Evolutionary conservation across 2,797 vertebrate species (phyloP), one percentile per base, ranked within the genome.

Genomic region (Remorina albescens): DNA sequence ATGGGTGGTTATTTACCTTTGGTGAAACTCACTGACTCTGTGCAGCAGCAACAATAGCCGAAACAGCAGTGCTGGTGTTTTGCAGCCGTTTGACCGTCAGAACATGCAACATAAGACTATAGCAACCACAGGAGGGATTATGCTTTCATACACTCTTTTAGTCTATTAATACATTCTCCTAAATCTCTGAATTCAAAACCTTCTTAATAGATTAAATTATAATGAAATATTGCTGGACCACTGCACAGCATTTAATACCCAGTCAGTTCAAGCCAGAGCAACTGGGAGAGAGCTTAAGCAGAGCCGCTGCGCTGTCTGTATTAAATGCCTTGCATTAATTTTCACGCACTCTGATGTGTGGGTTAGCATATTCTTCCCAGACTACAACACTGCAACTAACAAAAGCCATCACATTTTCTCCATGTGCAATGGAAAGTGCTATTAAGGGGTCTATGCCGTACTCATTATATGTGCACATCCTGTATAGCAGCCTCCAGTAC

Each of bases 1-100:
- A 58, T 30, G 26, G 32, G 59, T 70, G 68, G 68, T 85, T 83
- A 84, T 92, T 88, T 91, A 90, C 78, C 83, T 85, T 76, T 63
- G 55, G 57, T 72, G 80, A 80, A 74, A 67, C 69, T 55, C 71
- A 74, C 80, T 62, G 61, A 34, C 37, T 41, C n/a, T 26, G 67
- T 61, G 71, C 78, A 61, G 68, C 61, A 72, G 34, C 60, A 72
- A 62, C 65, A 34, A 9, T 15, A 61, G 36, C 19, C 23, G 15
- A 59, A 53, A 30, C 36, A 57, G 67, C 44, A 58, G 26, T 58
- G 55, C 67, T 54, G 63, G 63, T 56, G 57, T 71, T 81, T 47
- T 82, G 42, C 56, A 71, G 67, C 59, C 54, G 19, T 78, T 56
- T 28, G 44, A 56, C n/a, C 63, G 21, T 6, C 56, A 34, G 36